phyloP scores from a whole-genome alignment of 2,797 vertebrate genomes.

The Lepus oiostolus region DNA sequence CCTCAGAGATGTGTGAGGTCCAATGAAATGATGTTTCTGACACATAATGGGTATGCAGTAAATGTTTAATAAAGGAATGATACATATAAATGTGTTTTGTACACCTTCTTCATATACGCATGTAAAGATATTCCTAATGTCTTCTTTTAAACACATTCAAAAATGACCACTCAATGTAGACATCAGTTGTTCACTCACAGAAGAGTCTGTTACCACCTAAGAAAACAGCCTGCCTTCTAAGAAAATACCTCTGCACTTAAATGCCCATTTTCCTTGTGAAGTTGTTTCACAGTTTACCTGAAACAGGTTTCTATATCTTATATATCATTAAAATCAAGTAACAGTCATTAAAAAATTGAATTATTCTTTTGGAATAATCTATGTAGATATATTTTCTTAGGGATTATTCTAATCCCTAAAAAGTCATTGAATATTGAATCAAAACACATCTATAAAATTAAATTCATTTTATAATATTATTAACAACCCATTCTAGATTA shows the following conservation, averaged over 20 bases:
- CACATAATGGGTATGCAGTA: background rate
- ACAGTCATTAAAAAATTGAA: slow-evolving; percentile 25
- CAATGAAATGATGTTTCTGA: slow-evolving; percentile 64
- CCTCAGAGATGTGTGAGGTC: background rate
- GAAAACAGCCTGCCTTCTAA: background rate
- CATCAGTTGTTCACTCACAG: background rate
- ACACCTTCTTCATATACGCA: background rate
- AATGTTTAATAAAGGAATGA: slow-evolving; percentile 52
- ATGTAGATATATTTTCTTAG: slow-evolving; percentile 41
- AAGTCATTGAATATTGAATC: slow-evolving; percentile 38
- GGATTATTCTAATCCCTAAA: slow-evolving; percentile 13
- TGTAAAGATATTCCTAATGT: background rate
- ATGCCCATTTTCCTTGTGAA: background rate
- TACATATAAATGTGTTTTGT: background rate
- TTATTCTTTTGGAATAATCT: slow-evolving; percentile 55
- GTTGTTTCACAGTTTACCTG: slow-evolving; percentile 3
- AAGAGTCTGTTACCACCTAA: background rate
- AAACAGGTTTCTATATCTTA: slow-evolving; percentile 1
- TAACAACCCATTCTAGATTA: slow-evolving; percentile 10
- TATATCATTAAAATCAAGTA: slow-evolving; percentile 1
- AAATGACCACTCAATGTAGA: slow-evolving; percentile 39
- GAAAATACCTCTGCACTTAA: background rate
- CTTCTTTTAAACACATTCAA: slow-evolving; percentile 38
- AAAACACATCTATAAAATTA: slow-evolving; percentile 11
- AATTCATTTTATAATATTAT: slow-evolving; percentile 13